These are phyloP conservation scores for Andricus quercusramuli DNA, from an alignment of 2,888 invertebrate species.

Conservation along the genomic window DNA sequence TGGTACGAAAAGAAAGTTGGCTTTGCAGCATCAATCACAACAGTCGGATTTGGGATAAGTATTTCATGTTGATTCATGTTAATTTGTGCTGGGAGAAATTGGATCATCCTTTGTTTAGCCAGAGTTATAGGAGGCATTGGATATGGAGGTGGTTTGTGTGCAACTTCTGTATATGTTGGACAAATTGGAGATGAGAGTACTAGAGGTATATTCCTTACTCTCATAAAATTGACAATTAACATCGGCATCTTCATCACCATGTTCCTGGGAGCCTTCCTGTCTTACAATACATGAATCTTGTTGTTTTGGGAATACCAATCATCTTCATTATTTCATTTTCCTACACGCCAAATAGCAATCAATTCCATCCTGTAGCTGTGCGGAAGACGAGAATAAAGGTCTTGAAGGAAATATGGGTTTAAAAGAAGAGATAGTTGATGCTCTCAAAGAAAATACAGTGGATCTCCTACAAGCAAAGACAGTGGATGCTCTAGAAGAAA, in stretches of 20 bases:
- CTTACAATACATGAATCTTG: slow-evolving; percentile 80
- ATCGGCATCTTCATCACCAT: slow-evolving; percentile 74
- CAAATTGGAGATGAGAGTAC: slow-evolving; percentile 82
- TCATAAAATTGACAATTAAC: slow-evolving; percentile 79
- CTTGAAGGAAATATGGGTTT: neutral
- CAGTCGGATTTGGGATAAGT: neutral
- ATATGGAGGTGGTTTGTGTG: slow-evolving; percentile 78
- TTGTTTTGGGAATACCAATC: slow-evolving; percentile 81
- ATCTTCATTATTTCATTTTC: slow-evolving; percentile 81
- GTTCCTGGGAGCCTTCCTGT: slow-evolving; percentile 77
- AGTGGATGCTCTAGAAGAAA: neutral
- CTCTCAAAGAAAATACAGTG: neutral
- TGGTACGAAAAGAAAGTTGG: neutral
- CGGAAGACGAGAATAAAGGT: neutral
- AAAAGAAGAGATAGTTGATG: neutral
- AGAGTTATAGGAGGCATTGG: slow-evolving; percentile 79
- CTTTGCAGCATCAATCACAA: slow-evolving; percentile 11
- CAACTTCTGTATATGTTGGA: slow-evolving; percentile 81
- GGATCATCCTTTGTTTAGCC: no score
- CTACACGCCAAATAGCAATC: slow-evolving; percentile 84
- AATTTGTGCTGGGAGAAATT: no score
- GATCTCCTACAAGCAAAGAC: neutral
- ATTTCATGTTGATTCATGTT: no score
- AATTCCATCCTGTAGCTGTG: neutral
- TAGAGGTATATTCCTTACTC: slow-evolving; percentile 81